phyloP scores from a whole-genome alignment of 2,888 invertebrate genomes.

The Xylota segnis region DNA sequence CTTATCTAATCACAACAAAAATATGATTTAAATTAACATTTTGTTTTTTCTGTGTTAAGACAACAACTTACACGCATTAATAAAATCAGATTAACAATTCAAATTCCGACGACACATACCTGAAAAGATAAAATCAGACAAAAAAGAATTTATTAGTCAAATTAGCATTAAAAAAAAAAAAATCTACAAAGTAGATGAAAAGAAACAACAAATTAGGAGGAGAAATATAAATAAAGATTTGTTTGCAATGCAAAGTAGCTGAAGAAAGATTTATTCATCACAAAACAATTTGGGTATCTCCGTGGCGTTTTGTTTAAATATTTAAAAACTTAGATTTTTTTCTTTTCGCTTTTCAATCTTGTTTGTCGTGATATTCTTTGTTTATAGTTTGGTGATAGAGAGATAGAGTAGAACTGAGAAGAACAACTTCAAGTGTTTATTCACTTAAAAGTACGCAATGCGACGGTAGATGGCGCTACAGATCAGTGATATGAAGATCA shows the following conservation, averaged over 20 bases:
- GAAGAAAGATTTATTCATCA: conserved; percentile 69
- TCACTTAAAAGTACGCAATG: neutral
- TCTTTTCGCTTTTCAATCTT: conserved; percentile 3
- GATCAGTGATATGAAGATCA: too few relatives aligned
- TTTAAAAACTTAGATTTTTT: conserved; percentile 27
- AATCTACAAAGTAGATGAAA: conserved; percentile 26
- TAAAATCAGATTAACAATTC: conserved; percentile 65
- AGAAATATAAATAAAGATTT: conserved; percentile 29
- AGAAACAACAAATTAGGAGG: conserved; percentile 33
- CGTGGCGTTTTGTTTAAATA: conserved; percentile 63
- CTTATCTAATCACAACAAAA: conserved; percentile 64
- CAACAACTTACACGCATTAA: conserved; percentile 63
- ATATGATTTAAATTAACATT: conserved; percentile 28
- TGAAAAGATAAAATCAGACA: conserved; percentile 65
- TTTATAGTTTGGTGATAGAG: neutral
- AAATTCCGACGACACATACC: conserved; percentile 70
- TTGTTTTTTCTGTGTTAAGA: conserved; percentile 33
- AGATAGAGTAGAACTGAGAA: too few relatives aligned
- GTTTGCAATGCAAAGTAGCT: conserved; percentile 66
- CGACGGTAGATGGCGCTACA: neutral
- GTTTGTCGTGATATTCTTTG: neutral
- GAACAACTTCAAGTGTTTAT: neutral
- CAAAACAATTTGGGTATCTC: conserved; percentile 68
- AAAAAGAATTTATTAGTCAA: conserved; percentile 65
- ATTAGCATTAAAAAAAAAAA: conserved; percentile 64